phyloP scores from a whole-genome alignment of 2,113 vertebrate genomes.

The Aldabrachelys gigantea region DNA sequence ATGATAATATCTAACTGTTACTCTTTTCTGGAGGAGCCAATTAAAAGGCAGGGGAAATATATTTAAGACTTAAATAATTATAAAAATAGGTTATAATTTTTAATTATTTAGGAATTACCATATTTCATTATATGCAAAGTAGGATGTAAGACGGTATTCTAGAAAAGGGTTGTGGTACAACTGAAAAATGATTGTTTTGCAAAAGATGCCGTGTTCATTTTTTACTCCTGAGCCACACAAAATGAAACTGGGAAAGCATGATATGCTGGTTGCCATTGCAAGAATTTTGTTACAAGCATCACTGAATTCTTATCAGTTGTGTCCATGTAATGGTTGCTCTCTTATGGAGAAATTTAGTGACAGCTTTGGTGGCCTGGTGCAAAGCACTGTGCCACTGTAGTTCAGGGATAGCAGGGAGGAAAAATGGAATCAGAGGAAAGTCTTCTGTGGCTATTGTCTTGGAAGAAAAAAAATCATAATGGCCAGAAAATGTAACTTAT shows the following conservation, averaged over 20 bases:
- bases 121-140: neutral
- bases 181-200: neutral
- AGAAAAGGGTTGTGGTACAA: neutral
- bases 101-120: neutral
- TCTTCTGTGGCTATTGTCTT: slow-evolving; percentile 39
- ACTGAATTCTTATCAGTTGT: slow-evolving; percentile 34
- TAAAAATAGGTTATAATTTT: neutral
- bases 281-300: slow-evolving; percentile 27
- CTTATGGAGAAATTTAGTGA: slow-evolving; percentile 34
- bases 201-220: neutral
- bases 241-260: slow-evolving; percentile 8
- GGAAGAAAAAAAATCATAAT: neutral
- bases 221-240: neutral
- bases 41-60: neutral
- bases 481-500: neutral
- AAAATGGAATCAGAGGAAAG: slow-evolving; percentile 13
- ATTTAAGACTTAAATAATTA: neutral
- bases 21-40: neutral
- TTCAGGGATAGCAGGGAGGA: slow-evolving; percentile 29
- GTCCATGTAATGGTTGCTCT: neutral
- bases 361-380: slow-evolving; percentile 5
- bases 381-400: neutral
- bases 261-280: neutral
- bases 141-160: neutral
- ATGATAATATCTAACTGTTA: neutral